A percentile compares a stretch with the other conserved stretches of the same genome.
Evolutionary conservation across 2,113 vertebrate genomes (phyloP).

Genomic region (Piaya cayana): DNA sequence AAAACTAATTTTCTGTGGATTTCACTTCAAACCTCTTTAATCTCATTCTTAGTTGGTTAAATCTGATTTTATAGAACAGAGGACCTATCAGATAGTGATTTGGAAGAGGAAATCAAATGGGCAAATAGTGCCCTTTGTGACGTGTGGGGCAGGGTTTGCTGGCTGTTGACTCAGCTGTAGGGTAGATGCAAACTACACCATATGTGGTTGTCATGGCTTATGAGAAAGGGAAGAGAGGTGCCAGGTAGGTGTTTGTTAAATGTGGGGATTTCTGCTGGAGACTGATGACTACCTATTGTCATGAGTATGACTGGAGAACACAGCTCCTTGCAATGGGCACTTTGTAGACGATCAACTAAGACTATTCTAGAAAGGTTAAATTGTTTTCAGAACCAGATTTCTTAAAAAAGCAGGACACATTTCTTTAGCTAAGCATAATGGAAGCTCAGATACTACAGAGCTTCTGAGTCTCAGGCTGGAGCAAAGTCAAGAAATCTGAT

Average conservation of each 20-base stretch:
- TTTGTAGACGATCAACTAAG: not conserved
- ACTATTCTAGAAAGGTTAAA: not conserved
- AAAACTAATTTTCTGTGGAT: not conserved
- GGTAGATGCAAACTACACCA: fast-evolving
- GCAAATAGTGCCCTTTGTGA: not conserved
- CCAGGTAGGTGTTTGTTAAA: not conserved
- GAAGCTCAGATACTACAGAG: not conserved
- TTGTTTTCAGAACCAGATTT: not conserved
- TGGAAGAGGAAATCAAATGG: not conserved
- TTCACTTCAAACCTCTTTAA: not conserved
- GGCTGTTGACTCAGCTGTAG: not conserved
- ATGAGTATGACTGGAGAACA: not conserved
- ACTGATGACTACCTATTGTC: not conserved
- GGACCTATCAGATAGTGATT: not conserved
- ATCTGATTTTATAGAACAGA: not conserved
- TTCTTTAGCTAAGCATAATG: not conserved
- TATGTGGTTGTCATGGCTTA: not conserved
- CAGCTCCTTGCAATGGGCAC: not conserved
- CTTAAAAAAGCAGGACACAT: not conserved
- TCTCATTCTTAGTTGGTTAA: not conserved
- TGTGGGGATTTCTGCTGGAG: not conserved
- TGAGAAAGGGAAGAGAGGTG: not conserved
- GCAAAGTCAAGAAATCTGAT: not conserved
- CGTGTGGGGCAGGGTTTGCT: not conserved
- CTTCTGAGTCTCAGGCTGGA: not conserved